phyloP scores from a whole-genome alignment of 2,888 invertebrate genomes.

The Diploptera punctata region DNA sequence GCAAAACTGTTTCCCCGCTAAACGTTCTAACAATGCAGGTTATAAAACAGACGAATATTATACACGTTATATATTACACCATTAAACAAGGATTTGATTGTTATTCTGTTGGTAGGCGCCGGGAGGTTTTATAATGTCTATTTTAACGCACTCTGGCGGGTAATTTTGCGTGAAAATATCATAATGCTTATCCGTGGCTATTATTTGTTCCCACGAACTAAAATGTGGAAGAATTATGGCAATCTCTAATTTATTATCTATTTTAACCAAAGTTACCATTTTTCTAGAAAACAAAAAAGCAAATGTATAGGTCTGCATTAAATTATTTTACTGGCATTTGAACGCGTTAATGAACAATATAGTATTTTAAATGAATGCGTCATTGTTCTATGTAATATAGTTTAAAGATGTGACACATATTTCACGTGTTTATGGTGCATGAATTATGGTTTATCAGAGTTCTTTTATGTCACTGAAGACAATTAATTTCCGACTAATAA shows the following conservation, averaged over 20 bases:
- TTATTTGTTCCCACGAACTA: background rate
- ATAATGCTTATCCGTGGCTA: background rate
- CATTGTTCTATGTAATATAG: background rate
- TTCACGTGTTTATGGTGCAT: background rate
- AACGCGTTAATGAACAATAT: constrained; percentile 5
- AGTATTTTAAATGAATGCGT: background rate
- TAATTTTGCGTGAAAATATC: constrained; percentile 30
- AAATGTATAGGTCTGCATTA: too few species aligned
- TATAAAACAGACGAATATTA: background rate
- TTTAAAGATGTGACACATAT: background rate
- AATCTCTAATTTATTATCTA: background rate
- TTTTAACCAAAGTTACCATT: background rate
- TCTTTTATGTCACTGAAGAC: background rate
- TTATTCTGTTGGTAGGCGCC: background rate
- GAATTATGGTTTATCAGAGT: background rate
- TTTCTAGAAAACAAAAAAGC: background rate
- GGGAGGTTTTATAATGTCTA: background rate
- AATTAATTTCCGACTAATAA: background rate
- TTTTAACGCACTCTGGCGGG: constrained; percentile 22
- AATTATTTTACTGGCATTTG: background rate
- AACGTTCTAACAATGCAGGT: background rate
- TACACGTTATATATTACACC: background rate
- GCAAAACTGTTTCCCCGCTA: constrained; percentile 9
- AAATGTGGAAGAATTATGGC: background rate
- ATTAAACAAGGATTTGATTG: background rate